These are phyloP conservation scores for Eulacestoma nigropectus DNA, from an alignment of 2,113 vertebrate species.

Conservation along the genomic window DNA sequence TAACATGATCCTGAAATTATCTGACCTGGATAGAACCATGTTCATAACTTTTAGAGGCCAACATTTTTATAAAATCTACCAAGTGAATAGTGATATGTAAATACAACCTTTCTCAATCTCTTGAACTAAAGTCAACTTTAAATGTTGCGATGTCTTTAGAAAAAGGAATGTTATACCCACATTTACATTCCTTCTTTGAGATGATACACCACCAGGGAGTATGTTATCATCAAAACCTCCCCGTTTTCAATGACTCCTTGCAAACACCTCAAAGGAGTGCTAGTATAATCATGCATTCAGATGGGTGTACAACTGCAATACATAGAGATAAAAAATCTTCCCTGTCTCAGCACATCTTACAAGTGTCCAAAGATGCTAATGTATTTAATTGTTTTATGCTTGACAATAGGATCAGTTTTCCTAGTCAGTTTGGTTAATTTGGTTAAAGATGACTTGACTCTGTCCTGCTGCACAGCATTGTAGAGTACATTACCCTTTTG, in stretches of 20 bases:
- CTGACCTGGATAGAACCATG: not conserved
- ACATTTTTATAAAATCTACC: not conserved
- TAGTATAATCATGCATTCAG: not conserved
- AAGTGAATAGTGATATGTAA: not conserved
- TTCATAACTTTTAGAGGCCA: not conserved
- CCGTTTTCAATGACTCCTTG: not conserved
- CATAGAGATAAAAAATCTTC: not conserved
- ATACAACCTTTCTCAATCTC: not conserved
- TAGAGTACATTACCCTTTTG: not conserved
- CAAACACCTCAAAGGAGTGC: not conserved
- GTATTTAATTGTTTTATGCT: not conserved
- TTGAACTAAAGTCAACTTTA: not conserved
- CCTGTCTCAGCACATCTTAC: not conserved
- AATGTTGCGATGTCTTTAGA: not conserved
- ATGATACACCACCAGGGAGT: not conserved
- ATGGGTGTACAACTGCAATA: not conserved
- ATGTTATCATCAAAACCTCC: not conserved
- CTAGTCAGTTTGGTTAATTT: not conserved
- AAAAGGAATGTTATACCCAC: not conserved
- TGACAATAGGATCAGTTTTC: not conserved
- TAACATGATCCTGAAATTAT: not conserved
- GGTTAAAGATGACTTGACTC: not conserved
- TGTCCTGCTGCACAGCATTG: not conserved
- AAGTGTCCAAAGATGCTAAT: not conserved
- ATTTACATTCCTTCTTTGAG: not conserved